A percentile compares a stretch with the other conserved stretches of the same genome.
These are phyloP conservation scores for Chaetogeoica ovagalla DNA, from an alignment of 2,888 invertebrate species.

Conservation along the genomic window DNA sequence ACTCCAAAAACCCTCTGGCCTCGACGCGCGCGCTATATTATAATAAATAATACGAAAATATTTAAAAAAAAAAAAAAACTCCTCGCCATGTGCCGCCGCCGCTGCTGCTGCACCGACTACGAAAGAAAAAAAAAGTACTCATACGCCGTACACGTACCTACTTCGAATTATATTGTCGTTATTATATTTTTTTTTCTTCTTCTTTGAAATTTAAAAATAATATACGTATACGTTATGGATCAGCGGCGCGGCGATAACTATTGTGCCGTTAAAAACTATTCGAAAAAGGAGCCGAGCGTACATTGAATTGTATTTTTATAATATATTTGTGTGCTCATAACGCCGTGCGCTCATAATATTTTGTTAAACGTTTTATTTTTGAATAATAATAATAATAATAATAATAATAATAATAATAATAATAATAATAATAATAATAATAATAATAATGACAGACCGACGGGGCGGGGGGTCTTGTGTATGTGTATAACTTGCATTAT, in stretches of 20 bases:
- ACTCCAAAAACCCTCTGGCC: constrained; percentile 24
- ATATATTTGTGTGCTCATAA: constrained; percentile 2
- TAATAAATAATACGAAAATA: constrained; percentile 40
- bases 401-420: no score
- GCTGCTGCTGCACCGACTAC: no score
- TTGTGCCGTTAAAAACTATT: constrained; percentile 30
- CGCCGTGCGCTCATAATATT: background rate
- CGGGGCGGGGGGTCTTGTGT: background rate
- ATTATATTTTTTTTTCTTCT: constrained; percentile 27
- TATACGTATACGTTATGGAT: constrained; percentile 4
- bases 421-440: no score
- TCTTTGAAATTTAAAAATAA: background rate
- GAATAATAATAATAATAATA: background rate
- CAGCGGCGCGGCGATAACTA: no score
- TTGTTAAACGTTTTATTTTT: constrained; percentile 41
- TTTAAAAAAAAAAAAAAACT: background rate
- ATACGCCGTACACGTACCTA: background rate
- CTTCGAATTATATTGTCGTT: constrained; percentile 24
- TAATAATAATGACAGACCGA: background rate
- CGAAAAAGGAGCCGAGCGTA: background rate
- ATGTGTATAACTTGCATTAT: no score
- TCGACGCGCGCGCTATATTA: background rate
- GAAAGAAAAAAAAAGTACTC: background rate
- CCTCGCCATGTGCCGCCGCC: no score
- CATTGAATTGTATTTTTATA: background rate